Base-by-base conservation (phyloP, 2,888 invertebrate species). In the Hirtodrosophila alboralis region DNA sequence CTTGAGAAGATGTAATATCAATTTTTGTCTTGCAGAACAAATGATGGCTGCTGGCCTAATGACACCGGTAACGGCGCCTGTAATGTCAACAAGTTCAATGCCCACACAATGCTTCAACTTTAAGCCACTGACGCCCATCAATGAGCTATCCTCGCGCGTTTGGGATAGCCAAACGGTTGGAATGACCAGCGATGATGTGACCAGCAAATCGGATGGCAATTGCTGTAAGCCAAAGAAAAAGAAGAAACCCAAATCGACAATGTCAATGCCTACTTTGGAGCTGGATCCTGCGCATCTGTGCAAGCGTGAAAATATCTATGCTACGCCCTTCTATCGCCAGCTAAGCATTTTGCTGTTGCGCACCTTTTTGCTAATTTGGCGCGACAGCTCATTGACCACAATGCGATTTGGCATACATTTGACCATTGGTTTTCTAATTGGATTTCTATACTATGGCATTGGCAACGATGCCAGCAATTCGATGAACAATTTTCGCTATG, bases 381-480 rank as follows among this genome's bases (percentile, higher is more conserved):
- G 96, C 33, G 94, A 95, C 84, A 93, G 93, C 57, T 93, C 95
- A 16, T 91, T 97, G 79, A 96, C 96, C 1, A 91, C 95, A 37
- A 94, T 95, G 83, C 93, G 97, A 16, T 91, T 97, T 40, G 91
- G 93, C 7, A 96, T 97, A 68, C 97, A 98, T 87, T 91, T 95
- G 30, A 81, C 92, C 0, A 95, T 97, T 85, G 98, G 96, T 0
- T 78, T 97, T 4, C 92, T 97, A 60, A 94, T 97, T 63, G 98
- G 98, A 1, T 91, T 93, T 9, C 91, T 98, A 16, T 98, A 96
- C 91, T 95, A 93, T 88, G 94, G 95, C 81, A 95, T 96, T 77
- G 98, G 98, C n/a, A 93, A 94, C 65, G 95, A 97, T 80, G 97
- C 96, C 0, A 93, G 93, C 48, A 94, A 96, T 89, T 94, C 95